Base-by-base conservation (phyloP, 1,140 invertebrate species). In the Cotesia vestalis region DNA sequence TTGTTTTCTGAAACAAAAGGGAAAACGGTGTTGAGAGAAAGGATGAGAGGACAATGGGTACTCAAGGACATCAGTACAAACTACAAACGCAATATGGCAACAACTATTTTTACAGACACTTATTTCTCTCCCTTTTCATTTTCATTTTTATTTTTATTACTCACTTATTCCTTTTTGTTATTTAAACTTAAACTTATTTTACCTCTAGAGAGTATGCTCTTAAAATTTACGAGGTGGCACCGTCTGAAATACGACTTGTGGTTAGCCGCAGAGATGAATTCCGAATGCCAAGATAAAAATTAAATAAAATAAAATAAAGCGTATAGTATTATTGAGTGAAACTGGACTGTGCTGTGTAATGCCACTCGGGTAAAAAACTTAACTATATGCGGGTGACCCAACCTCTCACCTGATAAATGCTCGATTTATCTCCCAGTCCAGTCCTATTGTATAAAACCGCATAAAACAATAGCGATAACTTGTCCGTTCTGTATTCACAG, bases 11-110 rank as follows among this genome's bases (percentile, higher is more conserved):
- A 46, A 46, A 46, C 40, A 46, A 46, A 46, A 46, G 40, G 40
- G 40, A 46, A 46, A 46, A 46, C 40, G 40, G 40, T 11, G 40
- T 11, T 11, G 5, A 46, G 40, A 46, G 40, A 46, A 46, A 46
- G 40, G 40, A 46, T 46, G 40, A 11, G 40, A 46, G 40, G 40
- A 46, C 40, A 46, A 46, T 46, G 40, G 40, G 11, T 46, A 46
- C 40, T 46, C 79, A 81, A 81, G 79, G 79, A 80, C 79, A 81
- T 78, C 78, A 79, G 40, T 81, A 80, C 78, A 78, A 80, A 78
- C 80, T 81, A 80, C 78, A 78, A 80, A 78, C 80, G 76, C 74
- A 74, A 77, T 80, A 76, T 46, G 11, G 11, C 40, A 46, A 11
- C 40, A 46, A 76, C 72, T 73, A 79, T 79, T 80, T 80, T 80